These are phyloP conservation scores for Danio kyathit DNA, from an alignment of 2,797 vertebrate genomes.

Conservation along the genomic window DNA sequence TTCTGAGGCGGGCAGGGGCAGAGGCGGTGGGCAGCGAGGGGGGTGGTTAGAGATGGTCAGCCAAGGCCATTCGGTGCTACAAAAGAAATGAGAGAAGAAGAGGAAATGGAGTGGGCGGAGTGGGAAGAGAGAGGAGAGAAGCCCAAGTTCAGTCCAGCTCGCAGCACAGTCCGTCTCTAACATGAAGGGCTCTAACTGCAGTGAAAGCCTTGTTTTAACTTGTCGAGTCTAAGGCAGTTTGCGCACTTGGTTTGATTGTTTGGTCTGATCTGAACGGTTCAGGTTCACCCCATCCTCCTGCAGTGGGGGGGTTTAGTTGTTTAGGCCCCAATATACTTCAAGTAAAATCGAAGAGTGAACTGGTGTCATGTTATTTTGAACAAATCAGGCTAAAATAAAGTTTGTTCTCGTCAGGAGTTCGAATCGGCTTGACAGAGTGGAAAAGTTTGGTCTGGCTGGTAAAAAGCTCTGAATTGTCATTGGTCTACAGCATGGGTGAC, in stretches of 20 bases:
- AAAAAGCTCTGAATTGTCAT: too few species aligned
- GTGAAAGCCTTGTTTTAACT: constrained; percentile 24
- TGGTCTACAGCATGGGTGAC: too few species aligned
- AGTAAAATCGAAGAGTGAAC: not conserved
- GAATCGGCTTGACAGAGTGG: not conserved
- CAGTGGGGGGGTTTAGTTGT: not conserved
- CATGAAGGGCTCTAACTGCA: constrained; percentile 14
- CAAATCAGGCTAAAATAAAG: not conserved
- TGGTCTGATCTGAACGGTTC: constrained; percentile 5
- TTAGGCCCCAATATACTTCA: not conserved
- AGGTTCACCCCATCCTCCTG: constrained; percentile 62
- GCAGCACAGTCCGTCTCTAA: constrained; percentile 14
- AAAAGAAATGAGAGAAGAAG: constrained; percentile 60
- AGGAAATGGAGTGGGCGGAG: constrained; percentile 43
- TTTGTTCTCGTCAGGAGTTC: not conserved
- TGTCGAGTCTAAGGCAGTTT: constrained; percentile 3
- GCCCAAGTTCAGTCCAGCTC: constrained; percentile 40
- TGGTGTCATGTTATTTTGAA: not conserved
- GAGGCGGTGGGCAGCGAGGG: constrained; percentile 29
- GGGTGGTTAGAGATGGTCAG: constrained; percentile 61
- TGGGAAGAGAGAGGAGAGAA: constrained; percentile 58
- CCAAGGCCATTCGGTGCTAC: constrained; percentile 61
- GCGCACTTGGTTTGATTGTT: not conserved
- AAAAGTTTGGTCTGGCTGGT: too few species aligned
- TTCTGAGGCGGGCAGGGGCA: constrained; percentile 36